A percentile compares a stretch with the other conserved stretches of the same genome.
Evolutionary conservation across 2,113 vertebrate genomes (phyloP).

Genomic region (Buteo buteo): DNA sequence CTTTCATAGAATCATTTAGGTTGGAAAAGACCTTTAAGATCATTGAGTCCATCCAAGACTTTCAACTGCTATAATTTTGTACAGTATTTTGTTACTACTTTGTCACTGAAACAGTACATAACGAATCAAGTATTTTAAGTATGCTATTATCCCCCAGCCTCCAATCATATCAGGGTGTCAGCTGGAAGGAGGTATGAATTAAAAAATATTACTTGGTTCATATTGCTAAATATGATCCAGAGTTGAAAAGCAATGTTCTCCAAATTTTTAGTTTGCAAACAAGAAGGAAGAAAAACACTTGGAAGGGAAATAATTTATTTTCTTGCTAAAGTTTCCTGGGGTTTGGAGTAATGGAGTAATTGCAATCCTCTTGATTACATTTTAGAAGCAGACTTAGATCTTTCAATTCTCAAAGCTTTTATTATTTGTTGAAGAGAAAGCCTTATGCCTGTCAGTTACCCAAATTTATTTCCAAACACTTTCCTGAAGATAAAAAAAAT

Average conservation of each 20-base stretch:
- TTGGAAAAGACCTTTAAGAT: background rate
- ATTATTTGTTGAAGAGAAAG: background rate
- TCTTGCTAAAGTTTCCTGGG: background rate
- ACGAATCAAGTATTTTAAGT: background rate
- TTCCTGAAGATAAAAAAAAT: background rate
- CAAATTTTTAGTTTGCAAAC: background rate
- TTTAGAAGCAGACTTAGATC: background rate
- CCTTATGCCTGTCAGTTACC: background rate
- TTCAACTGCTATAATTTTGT: background rate
- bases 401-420: background rate
- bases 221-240: background rate
- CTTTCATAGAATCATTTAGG: background rate
- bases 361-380: background rate
- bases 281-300: background rate
- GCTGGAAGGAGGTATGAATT: background rate
- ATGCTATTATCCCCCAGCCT: background rate
- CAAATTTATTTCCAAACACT: background rate
- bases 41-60: background rate
- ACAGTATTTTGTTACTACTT: background rate
- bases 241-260: background rate
- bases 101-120: background rate
- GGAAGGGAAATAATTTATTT: background rate
- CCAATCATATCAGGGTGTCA: background rate
- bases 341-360: background rate
- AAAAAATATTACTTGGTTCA: background rate